phyloP scores from a whole-genome alignment of 2,888 invertebrate species.

The Ormyrus nitidulus region DNA sequence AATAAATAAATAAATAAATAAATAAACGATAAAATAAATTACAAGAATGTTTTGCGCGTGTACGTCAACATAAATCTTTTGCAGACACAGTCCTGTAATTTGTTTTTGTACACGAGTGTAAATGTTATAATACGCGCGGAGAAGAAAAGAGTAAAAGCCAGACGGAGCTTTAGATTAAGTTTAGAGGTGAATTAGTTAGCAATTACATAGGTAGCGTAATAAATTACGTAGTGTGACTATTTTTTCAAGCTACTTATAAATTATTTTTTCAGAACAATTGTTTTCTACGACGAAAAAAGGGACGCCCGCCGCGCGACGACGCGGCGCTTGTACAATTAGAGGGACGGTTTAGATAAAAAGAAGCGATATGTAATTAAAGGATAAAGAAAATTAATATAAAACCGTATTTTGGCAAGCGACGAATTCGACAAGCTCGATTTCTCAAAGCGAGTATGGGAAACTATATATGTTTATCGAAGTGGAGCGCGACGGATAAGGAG shows the following conservation, averaged over 20 bases:
- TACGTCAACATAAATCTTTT: background rate
- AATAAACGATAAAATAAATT: background rate
- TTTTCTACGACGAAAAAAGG: constrained; percentile 19
- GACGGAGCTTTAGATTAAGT: constrained; percentile 34
- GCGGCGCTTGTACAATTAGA: constrained; percentile 12
- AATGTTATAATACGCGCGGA: background rate
- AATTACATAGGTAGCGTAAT: constrained; percentile 39
- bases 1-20: no score
- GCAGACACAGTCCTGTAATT: background rate
- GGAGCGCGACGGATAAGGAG: background rate
- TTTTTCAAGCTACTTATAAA: constrained; percentile 38
- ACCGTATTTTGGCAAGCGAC: constrained; percentile 18
- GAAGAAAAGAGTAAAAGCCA: no score
- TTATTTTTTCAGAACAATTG: constrained; percentile 41
- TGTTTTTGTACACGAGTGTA: background rate
- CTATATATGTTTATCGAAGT: background rate
- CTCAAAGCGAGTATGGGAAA: constrained; percentile 36
- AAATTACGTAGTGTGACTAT: constrained; percentile 40
- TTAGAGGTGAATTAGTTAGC: constrained; percentile 46
- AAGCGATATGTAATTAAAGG: constrained; percentile 1
- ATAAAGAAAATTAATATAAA: constrained; percentile 10
- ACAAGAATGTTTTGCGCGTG: background rate
- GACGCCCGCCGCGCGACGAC: background rate
- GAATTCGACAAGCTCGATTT: constrained; percentile 35
- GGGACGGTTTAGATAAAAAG: constrained; percentile 11